Evolutionary conservation across 2,797 vertebrate genomes (phyloP).

Genomic region (Yasuhikotakia modesta): DNA sequence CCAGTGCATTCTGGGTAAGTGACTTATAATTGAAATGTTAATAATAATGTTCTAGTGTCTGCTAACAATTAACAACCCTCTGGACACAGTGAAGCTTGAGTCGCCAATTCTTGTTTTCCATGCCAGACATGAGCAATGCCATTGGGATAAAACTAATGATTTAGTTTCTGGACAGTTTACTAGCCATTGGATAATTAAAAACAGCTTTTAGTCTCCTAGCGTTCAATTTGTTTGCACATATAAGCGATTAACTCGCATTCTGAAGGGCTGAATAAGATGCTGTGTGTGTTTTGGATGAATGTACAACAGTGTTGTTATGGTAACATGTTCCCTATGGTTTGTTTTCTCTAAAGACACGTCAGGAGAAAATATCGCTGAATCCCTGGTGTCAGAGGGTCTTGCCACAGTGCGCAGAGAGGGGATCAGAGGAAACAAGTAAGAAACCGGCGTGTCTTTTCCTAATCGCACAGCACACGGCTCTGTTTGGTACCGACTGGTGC

Average conservation of each 20-base stretch:
- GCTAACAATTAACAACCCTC: no score
- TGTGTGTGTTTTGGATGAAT: neutral
- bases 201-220: no score
- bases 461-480: neutral
- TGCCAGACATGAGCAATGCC: no score
- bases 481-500: neutral
- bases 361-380: slow-evolving; percentile 94
- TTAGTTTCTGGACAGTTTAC: no score
- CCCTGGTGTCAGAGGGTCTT: slow-evolving; percentile 88
- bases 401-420: slow-evolving; percentile 91
- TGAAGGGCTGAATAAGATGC: neutral
- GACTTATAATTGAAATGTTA: no score
- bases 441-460: neutral
- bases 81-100: no score
- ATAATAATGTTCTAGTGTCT: no score
- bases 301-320: neutral
- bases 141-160: no score
- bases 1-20: neutral
- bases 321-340: slow-evolving; percentile 4
- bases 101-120: no score
- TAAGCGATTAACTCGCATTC: no score
- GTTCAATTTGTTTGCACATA: no score
- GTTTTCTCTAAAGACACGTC: slow-evolving; percentile 78
- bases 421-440: slow-evolving; percentile 87
- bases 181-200: no score